Evolutionary conservation across 1,140 invertebrate genomes (phyloP), one percentile per base, ranked within the genome.

Genomic region (Potamilus streckersoni): DNA sequence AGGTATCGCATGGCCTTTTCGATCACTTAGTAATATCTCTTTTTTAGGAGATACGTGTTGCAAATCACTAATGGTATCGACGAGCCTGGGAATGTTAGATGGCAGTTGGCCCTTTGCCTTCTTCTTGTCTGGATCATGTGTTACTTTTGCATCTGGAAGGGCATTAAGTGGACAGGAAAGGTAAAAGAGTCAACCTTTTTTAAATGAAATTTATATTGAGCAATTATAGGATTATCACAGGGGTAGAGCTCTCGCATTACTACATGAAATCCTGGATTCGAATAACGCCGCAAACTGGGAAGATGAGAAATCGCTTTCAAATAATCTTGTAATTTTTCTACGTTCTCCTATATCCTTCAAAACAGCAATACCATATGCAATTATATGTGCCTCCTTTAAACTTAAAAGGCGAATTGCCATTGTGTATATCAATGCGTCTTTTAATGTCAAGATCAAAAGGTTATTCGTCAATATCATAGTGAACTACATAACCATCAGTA

Each of bases 91-190:
- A 91, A 91, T 1, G 96, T 99, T 85, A 97, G 98, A 88, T 98
- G 95, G 93, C 96, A 97, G 86, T 95, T 99, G 71, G 96, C 94
- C 2, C 84, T 97, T 15, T 95, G 95, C 19, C 91, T 99, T 19
- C 91, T 97, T 1, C 91, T 97, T 0, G 95, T 97, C 60, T 99
- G 98, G 98, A 93, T 97, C 38, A 90, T 99, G 11, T 96, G 98
- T 68, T 99, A 99, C 86, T 93, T 99, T 89, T 98, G 97, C 90
- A 98, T 99, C 93, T 98, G 97, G 80, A 99, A 99, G 90, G 98
- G 98, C n/a, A 98, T 99, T 62, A 96, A 97, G 16, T 98, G 96
- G 38, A 98, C 97, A 0, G 96, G 97, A 76, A 98, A 98, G 92
- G 94, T 95, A 69, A 58, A 49, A 8, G 38, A 67, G 63, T 8